Base-by-base conservation (phyloP, 35 echinoderm and acorn worm genomes). In the Apostichopus californicus region DNA sequence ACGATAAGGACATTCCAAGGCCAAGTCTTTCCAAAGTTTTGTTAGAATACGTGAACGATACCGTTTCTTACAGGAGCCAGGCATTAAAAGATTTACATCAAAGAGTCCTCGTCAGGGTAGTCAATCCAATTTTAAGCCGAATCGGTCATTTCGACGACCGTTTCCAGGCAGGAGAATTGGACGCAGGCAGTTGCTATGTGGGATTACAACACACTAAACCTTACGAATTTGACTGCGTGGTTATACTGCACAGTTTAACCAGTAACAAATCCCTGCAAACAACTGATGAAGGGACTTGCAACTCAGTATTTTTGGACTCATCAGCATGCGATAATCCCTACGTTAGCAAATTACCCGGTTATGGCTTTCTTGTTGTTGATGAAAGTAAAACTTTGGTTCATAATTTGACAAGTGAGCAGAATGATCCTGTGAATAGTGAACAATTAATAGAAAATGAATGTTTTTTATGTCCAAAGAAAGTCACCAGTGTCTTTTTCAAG, bases 261-360 rank as follows among this genome's bases (percentile, higher is more conserved):
- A 81, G 56, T 10, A 79, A n/a, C 77, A 90, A 94, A 90, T 54
- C 77, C 2, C 55, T 94, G 1, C 14, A 8, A 11, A 75, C 14
- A 75, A 8, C 85, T 17, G 61, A 70, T 14, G 63, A 72, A 83
- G 2, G 20, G 54, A 77, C 12, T 26, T 53, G 24, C 56, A 61
- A 80, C 56, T 64, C 77, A 77, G 23, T 91, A 57, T 94, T 90
- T 83, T 55, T 94, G 15, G 93, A 94, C 66, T 90, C 85, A 82
- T 90, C 75, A 46, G 46, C 22, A 52, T 94, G 93, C 70, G 87
- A 94, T 90, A 94, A 94, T 66, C 93, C 93, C 5, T 94, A 94
- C 71, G 75, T 90, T 54, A 80, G 70, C 8, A 87, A 80, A 21
- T 52, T 90, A 55, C 73, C 86, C 5, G 93, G 93, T 9, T 94